A percentile compares a stretch with the other conserved stretches of the same genome.
Evolutionary conservation across 2,888 invertebrate species (phyloP).

Genomic region (Nysson spinosus): DNA sequence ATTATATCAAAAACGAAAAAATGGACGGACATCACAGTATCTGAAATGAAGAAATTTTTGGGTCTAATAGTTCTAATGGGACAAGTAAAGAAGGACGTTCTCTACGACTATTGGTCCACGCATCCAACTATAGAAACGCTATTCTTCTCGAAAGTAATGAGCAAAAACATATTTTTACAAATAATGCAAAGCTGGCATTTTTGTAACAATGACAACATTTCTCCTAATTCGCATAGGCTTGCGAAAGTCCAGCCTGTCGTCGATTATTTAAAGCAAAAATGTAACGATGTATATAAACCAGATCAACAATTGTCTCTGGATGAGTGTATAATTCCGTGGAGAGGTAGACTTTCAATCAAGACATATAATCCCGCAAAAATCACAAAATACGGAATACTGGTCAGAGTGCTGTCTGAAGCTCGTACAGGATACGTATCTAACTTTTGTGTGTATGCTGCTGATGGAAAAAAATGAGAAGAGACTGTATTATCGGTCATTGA

Average conservation of each 20-base stretch:
- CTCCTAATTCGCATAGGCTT: conserved; percentile 28
- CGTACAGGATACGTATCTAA: conserved; percentile 47
- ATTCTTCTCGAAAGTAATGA: conserved; percentile 34
- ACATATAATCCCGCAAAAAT: conserved; percentile 53
- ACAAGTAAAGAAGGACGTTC: conserved; percentile 32
- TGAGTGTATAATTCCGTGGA: conserved; percentile 54
- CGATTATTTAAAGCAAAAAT: conserved; percentile 35
- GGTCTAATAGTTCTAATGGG: conserved; percentile 42
- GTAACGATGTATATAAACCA: conserved; percentile 42
- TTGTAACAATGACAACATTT: conserved; percentile 34
- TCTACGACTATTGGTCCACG: conserved; percentile 46
- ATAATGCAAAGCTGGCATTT: conserved; percentile 38
- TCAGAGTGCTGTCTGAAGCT: conserved; percentile 47
- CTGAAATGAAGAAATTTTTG: conserved; percentile 44
- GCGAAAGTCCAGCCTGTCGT: conserved; percentile 40
- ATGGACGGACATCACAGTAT: conserved; percentile 32
- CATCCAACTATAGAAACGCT: conserved; percentile 38
- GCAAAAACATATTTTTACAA: conserved; percentile 40
- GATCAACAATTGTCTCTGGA: conserved; percentile 43
- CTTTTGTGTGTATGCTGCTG: conserved; percentile 26
- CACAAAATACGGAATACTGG: conserved; percentile 50
- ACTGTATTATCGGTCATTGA: conserved; percentile 27
- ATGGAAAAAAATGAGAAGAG: conserved; percentile 36
- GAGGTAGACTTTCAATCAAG: conserved; percentile 46
- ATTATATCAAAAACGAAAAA: conserved; percentile 22